Base-by-base conservation (phyloP, 2,888 invertebrate genomes). In the Drosophila silvestris region DNA sequence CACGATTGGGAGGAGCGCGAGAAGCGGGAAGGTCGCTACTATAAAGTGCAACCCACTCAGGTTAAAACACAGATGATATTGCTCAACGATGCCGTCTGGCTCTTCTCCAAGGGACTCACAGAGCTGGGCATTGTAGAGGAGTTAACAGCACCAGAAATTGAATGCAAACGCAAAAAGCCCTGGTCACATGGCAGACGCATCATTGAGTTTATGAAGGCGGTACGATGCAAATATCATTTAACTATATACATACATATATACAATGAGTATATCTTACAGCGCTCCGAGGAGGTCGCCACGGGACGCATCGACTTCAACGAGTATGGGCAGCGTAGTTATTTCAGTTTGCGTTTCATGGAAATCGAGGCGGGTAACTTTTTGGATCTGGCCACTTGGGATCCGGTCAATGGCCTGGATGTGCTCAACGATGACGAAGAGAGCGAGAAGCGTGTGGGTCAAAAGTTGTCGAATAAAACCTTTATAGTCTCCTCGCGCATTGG, bases 401-500 rank as follows among this genome's bases (percentile, higher is more conserved):
- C 93, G 0, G 91, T 93, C 0, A 92, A 92, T 59, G 92, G 93
- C 0, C 68, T 93, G 39, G 89, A 92, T 93, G 53, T 94, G 94
- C 89, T 96, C 95, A 90, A 94, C 94, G 91, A 91, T 57, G 74
- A 94, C 95, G 74, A 95, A 95, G 92, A 94, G 95, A 91, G 94
- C 95, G 92, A 96, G 95, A 93, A 92, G 70, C 86, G 93, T 66
- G 91, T 93, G 2, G 92, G 91, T 26, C 91, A 93, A 66, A 92
- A 92, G 60, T 62, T 94, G 3, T 95, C 95, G 76, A 96, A 96
- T 91, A 96, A 96, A 94, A 96, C 95, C 1, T 95, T 97, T 73
- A 94, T 95, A 83, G 94, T 97, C 9, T 95, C 96, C 5, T 96
- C 96, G 19, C 95, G 97, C 69, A 92, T 96, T 82, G 97, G 97